Conservation (phyloP, 2,113 vertebrate genomes). For the Theristicus caerulescens region DNA sequence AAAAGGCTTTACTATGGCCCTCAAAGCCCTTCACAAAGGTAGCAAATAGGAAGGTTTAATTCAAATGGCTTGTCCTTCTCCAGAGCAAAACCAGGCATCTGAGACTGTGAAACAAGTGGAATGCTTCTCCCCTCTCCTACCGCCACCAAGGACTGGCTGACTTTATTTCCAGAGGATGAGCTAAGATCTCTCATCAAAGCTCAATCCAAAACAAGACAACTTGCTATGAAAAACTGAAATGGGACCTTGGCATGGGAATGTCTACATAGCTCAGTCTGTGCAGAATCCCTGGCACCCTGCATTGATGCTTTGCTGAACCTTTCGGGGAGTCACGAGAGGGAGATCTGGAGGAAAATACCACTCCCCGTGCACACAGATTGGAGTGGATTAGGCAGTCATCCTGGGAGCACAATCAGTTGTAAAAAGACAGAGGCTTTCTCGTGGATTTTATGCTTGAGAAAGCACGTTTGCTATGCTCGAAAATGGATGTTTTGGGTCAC, state of each 20-base stretch:
- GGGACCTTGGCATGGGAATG: background rate
- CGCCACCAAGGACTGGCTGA: background rate
- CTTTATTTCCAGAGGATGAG: background rate
- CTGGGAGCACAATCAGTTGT: background rate
- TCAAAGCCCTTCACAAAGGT: slow-evolving; percentile 4
- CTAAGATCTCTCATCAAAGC: background rate
- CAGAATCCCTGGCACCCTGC: background rate
- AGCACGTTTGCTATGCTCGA: background rate
- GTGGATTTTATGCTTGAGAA: background rate
- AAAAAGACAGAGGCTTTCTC: background rate
- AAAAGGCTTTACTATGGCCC: slow-evolving; percentile 1
- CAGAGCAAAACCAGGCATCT: background rate
- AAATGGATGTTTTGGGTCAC: background rate
- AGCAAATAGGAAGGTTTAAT: background rate
- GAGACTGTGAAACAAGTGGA: background rate
- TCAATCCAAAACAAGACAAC: background rate
- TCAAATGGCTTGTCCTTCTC: background rate
- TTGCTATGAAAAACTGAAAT: background rate
- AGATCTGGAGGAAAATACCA: background rate
- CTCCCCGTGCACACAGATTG: background rate
- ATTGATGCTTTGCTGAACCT: background rate
- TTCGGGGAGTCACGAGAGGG: background rate
- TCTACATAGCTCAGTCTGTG: background rate
- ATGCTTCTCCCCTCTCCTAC: background rate
- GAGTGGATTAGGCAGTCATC: background rate